Base-by-base conservation (phyloP, 1,140 invertebrate species). In the Polyergus mexicanus region DNA sequence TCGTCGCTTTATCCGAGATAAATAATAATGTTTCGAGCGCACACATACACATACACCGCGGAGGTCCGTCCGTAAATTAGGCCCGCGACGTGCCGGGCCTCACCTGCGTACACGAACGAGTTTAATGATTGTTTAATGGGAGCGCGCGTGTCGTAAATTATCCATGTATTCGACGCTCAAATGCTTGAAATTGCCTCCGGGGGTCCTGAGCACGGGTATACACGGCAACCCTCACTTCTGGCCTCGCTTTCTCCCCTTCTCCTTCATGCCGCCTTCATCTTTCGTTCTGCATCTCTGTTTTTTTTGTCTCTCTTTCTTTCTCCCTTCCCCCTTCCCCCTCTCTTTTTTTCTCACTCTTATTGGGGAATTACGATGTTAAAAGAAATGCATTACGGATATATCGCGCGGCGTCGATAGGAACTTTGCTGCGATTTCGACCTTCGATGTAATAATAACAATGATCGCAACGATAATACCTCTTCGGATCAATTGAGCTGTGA, bases 81-180 rank as follows among this genome's bases (percentile, higher is more conserved):
- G 87, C 84, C 84, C 86, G 91, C 90, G 94, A 95, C 94, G 92
- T 94, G 92, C 78, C 91, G 72, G 92, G 88, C 87, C 92, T 94
- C 94, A 94, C 94, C 93, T 94, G 94, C 94, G 93, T 92, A 94
- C 94, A 92, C 93, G 93, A 95, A 95, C 94, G 93, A 94, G 94
- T 95, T 95, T 95, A 95, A 95, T 95, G 94, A 95, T 95, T 95
- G 94, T 95, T 95, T 95, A 95, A 95, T 95, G 94, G 93, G 94
- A 92, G 91, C 92, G 91, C 91, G 91, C 91, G 92, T 93, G 93
- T 95, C 94, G 92, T 95, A 95, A 95, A 95, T 95, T 95, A 95
- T 94, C 92, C 93, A 92, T 92, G 91, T 94, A 94, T 94, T 94
- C 94, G 94, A 94, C 88, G 92, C 92, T 94, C 93, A 93, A 94